A percentile compares a stretch with the other conserved stretches of the same genome.
phyloP scores from a whole-genome alignment of 2,888 invertebrate genomes.

The Hypena proboscidalis region DNA sequence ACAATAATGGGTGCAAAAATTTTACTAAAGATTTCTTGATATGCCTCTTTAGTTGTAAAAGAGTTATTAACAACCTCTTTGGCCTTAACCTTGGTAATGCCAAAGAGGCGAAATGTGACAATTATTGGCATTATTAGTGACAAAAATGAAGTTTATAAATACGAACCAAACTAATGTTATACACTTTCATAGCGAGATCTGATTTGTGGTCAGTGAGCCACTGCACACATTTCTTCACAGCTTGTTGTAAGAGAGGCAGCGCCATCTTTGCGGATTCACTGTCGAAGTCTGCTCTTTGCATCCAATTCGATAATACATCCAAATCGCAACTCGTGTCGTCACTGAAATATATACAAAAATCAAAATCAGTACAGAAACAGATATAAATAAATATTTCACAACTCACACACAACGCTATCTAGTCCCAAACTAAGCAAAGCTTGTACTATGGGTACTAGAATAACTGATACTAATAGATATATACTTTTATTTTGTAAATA shows the following conservation, averaged over 20 bases:
- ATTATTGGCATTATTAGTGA: neutral
- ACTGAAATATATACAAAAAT: constrained; percentile 41
- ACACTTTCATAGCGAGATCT: constrained; percentile 59
- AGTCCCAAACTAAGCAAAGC: no score
- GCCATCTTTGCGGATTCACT: constrained; percentile 61
- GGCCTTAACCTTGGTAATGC: no score
- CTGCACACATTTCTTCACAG: constrained; percentile 57
- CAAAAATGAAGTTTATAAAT: neutral
- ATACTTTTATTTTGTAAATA: no score
- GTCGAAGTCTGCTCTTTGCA: constrained; percentile 59
- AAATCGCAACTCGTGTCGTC: constrained; percentile 65
- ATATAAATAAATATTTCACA: no score
- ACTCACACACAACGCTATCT: no score
- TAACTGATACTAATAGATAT: no score
- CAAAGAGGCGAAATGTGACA: neutral
- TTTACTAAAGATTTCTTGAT: no score
- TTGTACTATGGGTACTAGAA: no score
- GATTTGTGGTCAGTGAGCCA: constrained; percentile 67
- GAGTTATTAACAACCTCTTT: no score
- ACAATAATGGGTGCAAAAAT: no score
- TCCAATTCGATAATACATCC: constrained; percentile 65
- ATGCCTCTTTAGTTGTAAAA: no score
- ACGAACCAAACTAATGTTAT: constrained; percentile 64
- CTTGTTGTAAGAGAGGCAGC: constrained; percentile 60
- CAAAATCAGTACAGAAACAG: no score